These are phyloP conservation scores for Sicus ferrugineus DNA, from an alignment of 2,888 invertebrate species.

Conservation along the genomic window DNA sequence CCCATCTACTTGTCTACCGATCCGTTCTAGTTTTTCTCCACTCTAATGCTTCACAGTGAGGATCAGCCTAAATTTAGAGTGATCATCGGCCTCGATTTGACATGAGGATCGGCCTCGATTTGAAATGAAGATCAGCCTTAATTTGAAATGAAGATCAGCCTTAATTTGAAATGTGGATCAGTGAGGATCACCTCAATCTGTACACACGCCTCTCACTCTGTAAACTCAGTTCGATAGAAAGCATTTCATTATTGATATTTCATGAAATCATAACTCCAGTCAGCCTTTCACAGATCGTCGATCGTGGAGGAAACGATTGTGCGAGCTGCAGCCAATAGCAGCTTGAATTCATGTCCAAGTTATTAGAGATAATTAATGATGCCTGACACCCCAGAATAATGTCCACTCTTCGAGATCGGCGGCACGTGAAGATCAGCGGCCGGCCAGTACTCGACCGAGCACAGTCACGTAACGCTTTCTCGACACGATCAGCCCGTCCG, in stretches of 20 bases:
- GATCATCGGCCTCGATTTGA: too few species aligned
- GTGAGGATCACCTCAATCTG: too few species aligned
- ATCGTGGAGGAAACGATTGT: constrained; percentile 10
- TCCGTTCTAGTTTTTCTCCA: too few species aligned
- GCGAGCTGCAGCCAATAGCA: background rate
- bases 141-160: too few species aligned
- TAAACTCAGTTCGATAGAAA: too few species aligned
- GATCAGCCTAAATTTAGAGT: too few species aligned
- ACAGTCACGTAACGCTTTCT: constrained; percentile 31
- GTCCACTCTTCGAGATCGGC: constrained; percentile 44
- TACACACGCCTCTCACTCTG: too few species aligned
- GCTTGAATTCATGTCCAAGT: constrained; percentile 55
- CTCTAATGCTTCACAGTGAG: too few species aligned
- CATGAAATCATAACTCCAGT: constrained; percentile 7
- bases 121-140: too few species aligned
- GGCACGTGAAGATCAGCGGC: constrained; percentile 8
- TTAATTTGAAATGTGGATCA: too few species aligned
- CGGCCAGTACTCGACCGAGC: constrained; percentile 8
- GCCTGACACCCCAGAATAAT: constrained; percentile 60
- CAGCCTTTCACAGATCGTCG: background rate
- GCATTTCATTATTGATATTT: constrained; percentile 22
- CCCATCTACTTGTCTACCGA: too few species aligned
- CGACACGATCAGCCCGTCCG: background rate
- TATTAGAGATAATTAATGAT: constrained; percentile 62
- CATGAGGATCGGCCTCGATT: too few species aligned